phyloP scores from a whole-genome alignment of 64 coral and sea anemone species.

The Orbicella faveolata region DNA sequence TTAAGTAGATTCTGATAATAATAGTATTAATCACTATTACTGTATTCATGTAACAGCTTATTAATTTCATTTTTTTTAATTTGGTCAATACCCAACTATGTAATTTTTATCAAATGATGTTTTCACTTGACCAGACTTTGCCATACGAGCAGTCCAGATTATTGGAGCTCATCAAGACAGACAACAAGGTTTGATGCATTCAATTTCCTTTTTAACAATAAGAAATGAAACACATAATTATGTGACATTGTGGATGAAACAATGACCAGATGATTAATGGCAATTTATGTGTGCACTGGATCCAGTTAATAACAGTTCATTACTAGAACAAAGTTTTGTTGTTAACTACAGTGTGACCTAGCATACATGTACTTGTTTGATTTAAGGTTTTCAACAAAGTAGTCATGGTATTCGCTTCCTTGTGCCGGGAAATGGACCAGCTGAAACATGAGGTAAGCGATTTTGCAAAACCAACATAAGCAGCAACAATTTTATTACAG shows the following conservation, averaged over 20 bases:
- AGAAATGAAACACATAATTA: not conserved
- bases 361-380: not conserved
- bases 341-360: not conserved
- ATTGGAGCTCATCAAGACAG: slow-evolving; percentile 93
- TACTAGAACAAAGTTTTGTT: not conserved
- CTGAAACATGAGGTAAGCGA: slow-evolving; percentile 86
- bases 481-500: too few species aligned
- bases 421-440: slow-evolving; percentile 88
- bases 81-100: too few species aligned
- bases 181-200: slow-evolving; percentile 71
- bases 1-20: too few species aligned
- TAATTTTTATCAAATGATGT: too few species aligned
- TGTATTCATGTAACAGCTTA: too few species aligned
- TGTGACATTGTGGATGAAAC: too few species aligned
- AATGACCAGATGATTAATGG: too few species aligned
- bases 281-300: too few species aligned
- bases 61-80: too few species aligned
- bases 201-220: not conserved
- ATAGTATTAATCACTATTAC: too few species aligned
- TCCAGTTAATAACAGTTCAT: not conserved
- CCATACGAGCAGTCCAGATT: slow-evolving; percentile 95
- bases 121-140: slow-evolving; percentile 64
- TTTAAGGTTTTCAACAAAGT: slow-evolving; percentile 97
- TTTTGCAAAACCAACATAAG: too few species aligned
- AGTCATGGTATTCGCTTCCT: slow-evolving; percentile 89